These are phyloP conservation scores for Lochmaea capreae DNA, from an alignment of 2,888 invertebrate species.

Conservation along the genomic window DNA sequence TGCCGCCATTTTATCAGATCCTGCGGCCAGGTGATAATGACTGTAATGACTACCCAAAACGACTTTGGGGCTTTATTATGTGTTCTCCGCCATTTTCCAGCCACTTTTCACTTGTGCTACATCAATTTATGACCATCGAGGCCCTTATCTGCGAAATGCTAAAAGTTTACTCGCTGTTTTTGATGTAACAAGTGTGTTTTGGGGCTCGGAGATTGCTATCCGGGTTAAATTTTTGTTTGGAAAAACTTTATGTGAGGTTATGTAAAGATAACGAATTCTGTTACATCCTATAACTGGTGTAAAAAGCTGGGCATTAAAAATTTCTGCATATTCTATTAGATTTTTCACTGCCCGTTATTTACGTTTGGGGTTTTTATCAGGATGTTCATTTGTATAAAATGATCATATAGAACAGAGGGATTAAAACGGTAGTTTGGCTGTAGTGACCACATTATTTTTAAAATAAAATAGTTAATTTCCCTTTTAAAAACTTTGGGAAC, in stretches of 20 bases:
- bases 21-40: constrained; percentile 55
- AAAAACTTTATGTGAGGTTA: constrained; percentile 19
- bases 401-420: neutral
- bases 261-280: constrained; percentile 16
- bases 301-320: constrained; percentile 17
- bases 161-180: constrained; percentile 34
- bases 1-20: constrained; percentile 47
- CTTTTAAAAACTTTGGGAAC: too few species aligned
- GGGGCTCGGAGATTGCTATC: constrained; percentile 15
- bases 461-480: too few species aligned
- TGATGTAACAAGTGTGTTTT: constrained; percentile 34
- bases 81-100: constrained; percentile 39
- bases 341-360: constrained; percentile 5
- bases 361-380: neutral
- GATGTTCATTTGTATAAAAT: neutral
- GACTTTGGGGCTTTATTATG: constrained; percentile 47
- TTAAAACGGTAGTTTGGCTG: neutral
- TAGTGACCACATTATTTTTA: too few species aligned
- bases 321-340: constrained; percentile 4
- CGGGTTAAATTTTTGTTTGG: constrained; percentile 22
- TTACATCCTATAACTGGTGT: neutral
- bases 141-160: constrained; percentile 26
- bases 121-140: constrained; percentile 33
- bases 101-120: constrained; percentile 36
- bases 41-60: constrained; percentile 51